Evolutionary conservation across 2,888 invertebrate species (phyloP), one percentile per base, ranked within the genome.

Genomic region (Folsomia candida): DNA sequence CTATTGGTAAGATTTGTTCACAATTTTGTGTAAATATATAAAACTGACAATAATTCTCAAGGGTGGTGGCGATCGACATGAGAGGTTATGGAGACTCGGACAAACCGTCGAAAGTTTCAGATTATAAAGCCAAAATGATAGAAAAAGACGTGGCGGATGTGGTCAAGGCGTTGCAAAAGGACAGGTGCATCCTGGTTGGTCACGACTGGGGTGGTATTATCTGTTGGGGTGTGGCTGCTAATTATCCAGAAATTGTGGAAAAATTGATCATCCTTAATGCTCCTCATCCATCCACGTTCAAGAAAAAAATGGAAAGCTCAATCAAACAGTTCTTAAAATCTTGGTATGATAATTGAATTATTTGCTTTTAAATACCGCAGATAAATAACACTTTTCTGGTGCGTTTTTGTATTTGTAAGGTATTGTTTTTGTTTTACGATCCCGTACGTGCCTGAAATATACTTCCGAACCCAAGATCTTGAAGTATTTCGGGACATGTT

Each of bases 21-120:
- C n/a, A n/a, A n/a, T 81, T 47, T 47, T 18, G 18, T 47, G 58
- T n/a, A 28, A 24, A 18, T 4, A 14, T 51, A 24, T 27, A 18
- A 51, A 64, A 54, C 9, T 68, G 1, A 28, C 20, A 11, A 28
- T 14, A 58, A 26, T 26, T 66, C 80, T 81, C 24, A 81, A 89
- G 89, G 85, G 87, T 87, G 59, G 86, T 90, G 22, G 90, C 90
- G 11, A 81, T 90, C 1, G 90, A 90, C 80, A 83, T 88, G 85
- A 83, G 90, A 80, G 91, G 91, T 0, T 90, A 89, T 80, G 88
- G 88, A 0, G 88, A 89, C 70, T 89, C 89, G 0, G 89, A 89
- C 73, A 88, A 87, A 80, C 90, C 89, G 0, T 82, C 84, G 28
- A 85, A 84, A 0, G 72, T 83, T 11, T 78, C 77, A 0, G 81